Base-by-base conservation (phyloP, 2,888 invertebrate genomes). In the Andricus quercusramuli region DNA sequence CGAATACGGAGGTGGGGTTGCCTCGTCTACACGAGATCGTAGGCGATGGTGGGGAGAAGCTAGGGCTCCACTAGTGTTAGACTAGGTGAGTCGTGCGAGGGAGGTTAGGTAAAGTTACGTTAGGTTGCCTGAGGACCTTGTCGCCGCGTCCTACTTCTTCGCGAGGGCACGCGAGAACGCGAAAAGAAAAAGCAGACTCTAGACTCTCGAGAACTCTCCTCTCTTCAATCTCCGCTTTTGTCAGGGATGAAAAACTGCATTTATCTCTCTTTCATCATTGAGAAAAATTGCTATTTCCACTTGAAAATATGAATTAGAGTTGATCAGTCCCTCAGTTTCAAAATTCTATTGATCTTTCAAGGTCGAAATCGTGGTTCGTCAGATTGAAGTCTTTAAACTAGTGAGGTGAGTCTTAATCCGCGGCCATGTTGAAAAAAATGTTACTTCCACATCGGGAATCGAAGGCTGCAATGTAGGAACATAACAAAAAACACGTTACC, bases 71-170 rank as follows among this genome's bases (percentile, higher is more conserved):
- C 59, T 80, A 68, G 85, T 85, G 86, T 86, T 86, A 66, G 84
- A 85, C 86, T 85, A 85, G 86, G 83, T 85, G 85, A 85, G 86
- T 80, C 82, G 85, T 82, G 79, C 78, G 81, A 70, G 79, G 80
- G 80, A 76, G 81, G 79, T 64, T 65, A 78, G 78, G 64, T 66
- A 66, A 78, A 66, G 78, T 78, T 78, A 78, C 64, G 78, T 66
- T 78, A 78, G 78, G 78, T 78, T 78, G 83, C 82, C 82, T 83
- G 81, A 86, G 84, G 83, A 85, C 87, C 87, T 87, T 86, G 85
- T 83, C 83, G 83, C 82, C 79, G 81, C 86, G 86, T 85, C 88
- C 87, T 87, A 86, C 85, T 88, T 87, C 84, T 86, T 86, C 79
- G 74, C 64, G 68, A 32, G 67, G 74, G 74, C 74, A 74, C 32